Evolutionary conservation across 2,113 vertebrate genomes (phyloP), one percentile per base, ranked within the genome.

Genomic region (Sinocyclocheilus rhinocerous): DNA sequence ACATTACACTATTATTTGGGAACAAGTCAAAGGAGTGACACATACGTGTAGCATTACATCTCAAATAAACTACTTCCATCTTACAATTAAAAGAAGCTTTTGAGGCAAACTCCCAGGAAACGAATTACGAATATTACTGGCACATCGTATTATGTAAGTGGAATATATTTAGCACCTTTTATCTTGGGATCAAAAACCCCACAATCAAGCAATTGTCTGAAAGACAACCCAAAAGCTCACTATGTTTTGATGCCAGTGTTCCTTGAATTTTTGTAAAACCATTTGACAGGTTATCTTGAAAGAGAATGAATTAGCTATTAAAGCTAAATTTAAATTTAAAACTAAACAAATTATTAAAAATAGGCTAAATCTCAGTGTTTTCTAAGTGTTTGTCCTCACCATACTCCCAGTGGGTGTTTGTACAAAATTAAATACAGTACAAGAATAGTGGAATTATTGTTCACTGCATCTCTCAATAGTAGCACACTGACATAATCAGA

Each of bases 41-140:
- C 18, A 48, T 16, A 6, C 52, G 16, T 55, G 15, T 55, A 12
- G 42, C n/a, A 48, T 76, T 48, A 15, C 42, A 76, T n/a, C 45
- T 24, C 39, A 75, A 39, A 39, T 61, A 61, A 39, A 39, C 12
- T 45, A 18, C 59, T 45, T 65, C 36, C 59, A 81, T 45, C 36
- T 81, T 42, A 81, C 59, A 81, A 81, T 81, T 48, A 26, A 81
- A 81, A 59, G 59, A 81, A 63, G 15, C 59, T 26, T 24, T 81
- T 65, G 4, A 65, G n/a, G 36, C 15, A 81, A 65, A 81, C 55
- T 45, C 22, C 57, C 78, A 45, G 57, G 22, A 81, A 80, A 4
- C 63, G n/a, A 81, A 26, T 11, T 36, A 45, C 7, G 8, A 81
- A 65, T 65, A 48, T 65, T 65, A 81, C 22, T 65, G 59, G 57